A percentile compares a stretch with the other conserved stretches of the same genome.
These are phyloP conservation scores for Typhlomys cinereus DNA, from an alignment of 2,113 vertebrate species.

Conservation along the genomic window DNA sequence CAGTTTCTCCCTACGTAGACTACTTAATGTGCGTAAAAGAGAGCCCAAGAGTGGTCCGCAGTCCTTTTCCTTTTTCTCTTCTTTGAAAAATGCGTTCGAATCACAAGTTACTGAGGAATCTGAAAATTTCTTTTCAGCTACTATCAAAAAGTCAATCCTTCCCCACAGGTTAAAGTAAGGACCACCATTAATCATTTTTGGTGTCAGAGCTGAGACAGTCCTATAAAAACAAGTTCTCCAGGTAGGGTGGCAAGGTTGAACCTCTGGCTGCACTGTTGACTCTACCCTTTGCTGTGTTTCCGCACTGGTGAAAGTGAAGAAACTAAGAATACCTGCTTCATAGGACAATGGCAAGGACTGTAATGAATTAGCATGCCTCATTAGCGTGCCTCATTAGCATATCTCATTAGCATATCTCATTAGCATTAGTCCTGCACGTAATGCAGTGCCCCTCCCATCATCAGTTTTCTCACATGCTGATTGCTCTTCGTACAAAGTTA, in stretches of 20 bases:
- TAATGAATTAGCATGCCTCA: background rate
- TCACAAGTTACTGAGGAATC: background rate
- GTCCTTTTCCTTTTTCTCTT: background rate
- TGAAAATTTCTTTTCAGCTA: background rate
- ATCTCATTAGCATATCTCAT: background rate
- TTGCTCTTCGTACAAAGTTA: background rate
- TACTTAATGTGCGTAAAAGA: background rate
- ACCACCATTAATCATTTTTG: background rate
- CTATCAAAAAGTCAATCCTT: background rate
- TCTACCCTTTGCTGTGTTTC: background rate
- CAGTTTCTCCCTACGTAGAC: background rate
- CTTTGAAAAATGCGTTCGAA: background rate
- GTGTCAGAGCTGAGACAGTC: background rate
- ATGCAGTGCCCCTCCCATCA: background rate
- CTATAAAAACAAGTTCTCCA: background rate
- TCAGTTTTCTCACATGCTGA: background rate
- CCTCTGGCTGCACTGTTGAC: background rate
- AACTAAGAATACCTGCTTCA: background rate
- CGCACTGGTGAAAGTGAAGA: background rate
- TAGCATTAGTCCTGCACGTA: too few species aligned
- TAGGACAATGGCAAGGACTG: background rate
- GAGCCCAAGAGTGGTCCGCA: background rate
- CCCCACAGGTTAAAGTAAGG: background rate
- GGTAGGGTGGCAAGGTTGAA: background rate
- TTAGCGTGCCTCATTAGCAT: fast-evolving